Evolutionary conservation across 2,797 vertebrate species (phyloP).

Genomic region (Rhincodon typus): DNA sequence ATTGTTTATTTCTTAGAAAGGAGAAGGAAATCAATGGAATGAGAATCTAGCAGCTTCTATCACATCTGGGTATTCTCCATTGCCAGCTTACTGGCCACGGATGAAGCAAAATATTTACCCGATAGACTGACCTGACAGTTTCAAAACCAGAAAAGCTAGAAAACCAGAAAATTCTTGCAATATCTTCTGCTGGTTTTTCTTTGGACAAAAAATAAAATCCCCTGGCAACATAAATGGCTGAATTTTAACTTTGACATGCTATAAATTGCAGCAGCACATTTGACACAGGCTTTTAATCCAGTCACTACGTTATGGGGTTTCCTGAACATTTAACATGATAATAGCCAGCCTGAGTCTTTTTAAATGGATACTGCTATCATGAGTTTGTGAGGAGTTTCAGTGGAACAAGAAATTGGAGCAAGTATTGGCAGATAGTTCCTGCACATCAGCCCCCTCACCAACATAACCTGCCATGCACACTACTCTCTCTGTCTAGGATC

Average conservation of each 20-base stretch:
- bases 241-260: neutral
- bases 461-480: neutral
- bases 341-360: too few relatives aligned
- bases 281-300: too few relatives aligned
- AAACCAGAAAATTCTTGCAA: neutral
- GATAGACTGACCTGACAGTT: neutral
- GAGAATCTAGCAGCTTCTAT: neutral
- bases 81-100: neutral
- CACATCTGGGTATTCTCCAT: neutral
- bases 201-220: neutral
- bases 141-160: neutral
- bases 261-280: too few relatives aligned
- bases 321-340: too few relatives aligned
- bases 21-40: neutral
- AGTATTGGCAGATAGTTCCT: neutral
- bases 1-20: neutral
- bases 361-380: too few relatives aligned
- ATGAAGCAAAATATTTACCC: neutral
- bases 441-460: neutral
- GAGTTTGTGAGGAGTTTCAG: too few relatives aligned
- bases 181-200: neutral
- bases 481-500: too few relatives aligned
- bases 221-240: neutral
- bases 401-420: too few relatives aligned
- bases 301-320: too few relatives aligned